These are phyloP conservation scores for Drosophila cardini DNA, from an alignment of 1,140 invertebrate genomes.

Conservation along the genomic window DNA sequence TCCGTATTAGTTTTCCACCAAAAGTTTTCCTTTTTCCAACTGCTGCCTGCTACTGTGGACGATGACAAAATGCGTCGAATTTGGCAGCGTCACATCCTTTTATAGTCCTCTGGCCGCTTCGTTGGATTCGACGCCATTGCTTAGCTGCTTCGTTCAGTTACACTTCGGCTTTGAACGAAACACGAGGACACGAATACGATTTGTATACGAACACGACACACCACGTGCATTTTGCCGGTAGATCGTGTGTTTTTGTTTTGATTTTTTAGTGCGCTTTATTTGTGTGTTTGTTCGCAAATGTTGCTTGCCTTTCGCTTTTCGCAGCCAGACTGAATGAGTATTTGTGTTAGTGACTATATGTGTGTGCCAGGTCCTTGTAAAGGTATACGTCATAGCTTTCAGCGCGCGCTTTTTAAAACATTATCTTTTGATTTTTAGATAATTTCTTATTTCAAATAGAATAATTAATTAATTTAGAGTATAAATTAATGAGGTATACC, in stretches of 20 bases:
- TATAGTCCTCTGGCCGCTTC: constrained; percentile 49
- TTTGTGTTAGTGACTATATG: background rate
- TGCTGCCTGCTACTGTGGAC: constrained; percentile 51
- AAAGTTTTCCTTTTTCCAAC: constrained; percentile 9
- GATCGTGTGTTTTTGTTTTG: constrained; percentile 78
- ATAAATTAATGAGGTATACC: too few species aligned
- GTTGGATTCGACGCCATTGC: constrained; percentile 65
- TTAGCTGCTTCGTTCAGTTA: constrained; percentile 36
- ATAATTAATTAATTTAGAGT: too few species aligned
- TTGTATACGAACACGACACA: constrained; percentile 21
- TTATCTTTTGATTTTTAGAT: too few species aligned
- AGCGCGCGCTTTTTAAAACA: constrained; percentile 17
- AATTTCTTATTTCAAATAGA: too few species aligned
- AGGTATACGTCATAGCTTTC: constrained; percentile 52
- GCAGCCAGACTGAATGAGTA: constrained; percentile 25
- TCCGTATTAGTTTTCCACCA: background rate
- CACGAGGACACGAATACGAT: constrained; percentile 4
- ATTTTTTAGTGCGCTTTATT: constrained; percentile 48
- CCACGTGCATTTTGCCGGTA: constrained; percentile 78
- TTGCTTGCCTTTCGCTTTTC: constrained; percentile 65
- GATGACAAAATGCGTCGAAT: constrained; percentile 62
- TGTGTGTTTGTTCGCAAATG: constrained; percentile 48
- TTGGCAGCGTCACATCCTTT: constrained; percentile 45
- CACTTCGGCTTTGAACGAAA: constrained; percentile 36
- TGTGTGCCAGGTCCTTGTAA: constrained; percentile 55